Base-by-base conservation (phyloP, 2,113 vertebrate species). In the Gorsachius goisagi region DNA sequence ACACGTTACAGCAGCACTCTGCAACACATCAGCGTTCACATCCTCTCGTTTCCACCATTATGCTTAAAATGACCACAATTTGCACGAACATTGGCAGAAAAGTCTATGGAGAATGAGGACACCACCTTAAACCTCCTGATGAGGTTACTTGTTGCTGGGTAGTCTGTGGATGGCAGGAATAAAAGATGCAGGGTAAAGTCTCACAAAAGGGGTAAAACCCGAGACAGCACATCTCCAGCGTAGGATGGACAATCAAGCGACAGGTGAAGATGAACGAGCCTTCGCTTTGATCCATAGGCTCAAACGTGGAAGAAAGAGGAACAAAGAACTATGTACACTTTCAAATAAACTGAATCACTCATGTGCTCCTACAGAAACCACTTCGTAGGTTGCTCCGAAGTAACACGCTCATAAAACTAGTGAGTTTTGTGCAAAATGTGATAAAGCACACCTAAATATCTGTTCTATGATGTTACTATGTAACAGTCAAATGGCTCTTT, bases 61-160 rank as follows among this genome's bases (percentile, higher is more conserved):
- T 6, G 22, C 15, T 68, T 6, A 7, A 12, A 79, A 56, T 3
- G 4, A 64, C 20, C 52, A 63, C 33, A 45, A 0, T 1, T 8
- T 23, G 17, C 12, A 44, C 2, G 14, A 80, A 6, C 30, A 19
- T 1, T 4, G 30, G 52, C 44, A 56, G 59, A 79, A 19, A 68
- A 59, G 21, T 9, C 39, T 13, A 17, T 3, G 5, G 14, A 75
- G 30, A 73, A 41, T 8, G 8, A 86, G 37, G 44, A 64, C 23
- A 49, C 5, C 53, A 41, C 15, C 33, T 33, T 30, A 66, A 69
- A 53, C 23, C 45, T 60, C 52, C 41, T 11, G 39, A 68, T 23
- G 9, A 74, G 35, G 23, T 28, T 30, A 30, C 53, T 7, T 7
- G 44, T 3, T 58, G 35, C 44, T 56, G 55, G 6, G 20, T 24